These are phyloP conservation scores for Galerucella calmariensis DNA, from an alignment of 2,888 invertebrate genomes.

Conservation along the genomic window DNA sequence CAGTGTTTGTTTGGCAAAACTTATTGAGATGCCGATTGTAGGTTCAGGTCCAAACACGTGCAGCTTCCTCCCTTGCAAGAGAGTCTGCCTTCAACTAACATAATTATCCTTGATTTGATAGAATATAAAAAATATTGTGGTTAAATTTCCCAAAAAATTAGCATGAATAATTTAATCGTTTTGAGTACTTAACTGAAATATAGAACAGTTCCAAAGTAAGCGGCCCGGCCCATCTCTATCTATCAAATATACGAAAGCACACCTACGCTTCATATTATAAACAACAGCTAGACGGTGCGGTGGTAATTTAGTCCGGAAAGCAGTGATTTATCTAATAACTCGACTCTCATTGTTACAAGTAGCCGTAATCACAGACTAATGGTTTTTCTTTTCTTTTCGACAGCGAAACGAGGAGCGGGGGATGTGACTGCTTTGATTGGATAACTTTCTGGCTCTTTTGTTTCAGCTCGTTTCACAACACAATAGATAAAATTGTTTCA, in stretches of 20 bases:
- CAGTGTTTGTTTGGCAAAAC: too few relatives aligned
- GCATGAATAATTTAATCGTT: too few relatives aligned
- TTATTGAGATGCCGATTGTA: too few relatives aligned
- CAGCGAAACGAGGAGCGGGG: constrained; percentile 13
- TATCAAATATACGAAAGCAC: constrained; percentile 4
- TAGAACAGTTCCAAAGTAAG: not conserved
- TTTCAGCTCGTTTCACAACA: constrained; percentile 14
- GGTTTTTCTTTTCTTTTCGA: constrained; percentile 36
- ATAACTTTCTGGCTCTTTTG: constrained; percentile 27
- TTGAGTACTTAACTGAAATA: not conserved
- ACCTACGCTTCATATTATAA: constrained; percentile 50
- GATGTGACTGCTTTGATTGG: constrained; percentile 23
- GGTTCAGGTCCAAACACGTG: too few relatives aligned
- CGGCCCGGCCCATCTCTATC: not conserved
- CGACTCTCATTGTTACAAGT: constrained; percentile 57
- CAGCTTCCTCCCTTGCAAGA: too few relatives aligned
- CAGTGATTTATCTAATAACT: constrained; percentile 60
- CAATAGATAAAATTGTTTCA: not conserved
- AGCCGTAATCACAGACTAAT: constrained; percentile 52
- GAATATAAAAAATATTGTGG: too few relatives aligned
- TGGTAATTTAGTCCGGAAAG: constrained; percentile 59
- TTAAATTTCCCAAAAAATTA: too few relatives aligned
- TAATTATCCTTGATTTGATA: too few relatives aligned
- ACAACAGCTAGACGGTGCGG: constrained; percentile 46
- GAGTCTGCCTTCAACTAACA: too few relatives aligned